Conservation (phyloP, 2,888 invertebrate species). For the Cheilosia pagana region DNA sequence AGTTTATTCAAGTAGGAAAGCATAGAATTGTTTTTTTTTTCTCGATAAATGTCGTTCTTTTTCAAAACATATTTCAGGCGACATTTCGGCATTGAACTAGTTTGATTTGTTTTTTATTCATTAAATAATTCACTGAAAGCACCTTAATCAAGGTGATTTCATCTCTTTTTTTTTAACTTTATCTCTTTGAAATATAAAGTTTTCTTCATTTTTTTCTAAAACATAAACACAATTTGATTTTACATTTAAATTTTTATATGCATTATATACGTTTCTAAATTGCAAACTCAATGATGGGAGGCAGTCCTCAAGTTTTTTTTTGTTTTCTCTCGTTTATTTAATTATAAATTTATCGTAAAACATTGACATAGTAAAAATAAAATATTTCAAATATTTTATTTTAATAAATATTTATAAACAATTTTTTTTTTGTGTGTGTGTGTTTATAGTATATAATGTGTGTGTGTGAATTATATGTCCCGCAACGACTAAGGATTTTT, state of each 20-base stretch:
- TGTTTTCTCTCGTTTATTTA: slow-evolving; percentile 18
- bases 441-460: slow-evolving; percentile 12
- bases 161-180: slow-evolving; percentile 10
- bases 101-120: slow-evolving; percentile 37
- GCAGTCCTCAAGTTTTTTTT: slow-evolving; percentile 66
- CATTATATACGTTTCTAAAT: slow-evolving; percentile 39
- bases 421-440: slow-evolving; percentile 19
- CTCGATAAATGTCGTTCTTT: slow-evolving; percentile 51
- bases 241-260: slow-evolving; percentile 36
- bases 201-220: slow-evolving; percentile 38
- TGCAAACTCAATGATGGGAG: slow-evolving; percentile 27
- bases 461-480: slow-evolving; percentile 50
- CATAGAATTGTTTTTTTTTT: slow-evolving; percentile 39
- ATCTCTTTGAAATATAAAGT: slow-evolving; percentile 22
- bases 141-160: slow-evolving; percentile 61
- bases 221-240: slow-evolving; percentile 55
- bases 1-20: slow-evolving; percentile 47
- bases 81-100: slow-evolving; percentile 67
- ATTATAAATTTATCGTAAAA: slow-evolving; percentile 61
- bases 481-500: slow-evolving; percentile 71
- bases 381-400: slow-evolving; percentile 42
- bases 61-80: slow-evolving; percentile 69
- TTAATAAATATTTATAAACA: slow-evolving; percentile 66
- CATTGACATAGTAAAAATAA: slow-evolving; percentile 54
- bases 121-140: slow-evolving; percentile 64